Base-by-base conservation (phyloP, 2,888 invertebrate species). In the Gortyna flavago region DNA sequence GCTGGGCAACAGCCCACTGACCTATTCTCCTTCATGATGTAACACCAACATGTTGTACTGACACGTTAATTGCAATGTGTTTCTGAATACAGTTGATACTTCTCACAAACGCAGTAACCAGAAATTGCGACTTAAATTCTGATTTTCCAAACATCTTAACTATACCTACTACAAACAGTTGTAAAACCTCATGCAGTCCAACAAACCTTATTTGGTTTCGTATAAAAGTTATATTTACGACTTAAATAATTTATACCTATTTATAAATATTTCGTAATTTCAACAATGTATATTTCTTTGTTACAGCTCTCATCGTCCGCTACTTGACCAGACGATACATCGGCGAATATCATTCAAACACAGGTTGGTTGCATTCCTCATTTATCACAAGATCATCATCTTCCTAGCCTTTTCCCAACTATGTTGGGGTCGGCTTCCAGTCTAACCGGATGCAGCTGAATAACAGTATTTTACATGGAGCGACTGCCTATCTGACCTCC, bases 281-380 rank as follows among this genome's bases (percentile, higher is more conserved):
- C 74, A 0, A 74, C 35, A 35, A 74, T 32, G 38, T 78, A 57
- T 2, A 7, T 75, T 11, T 75, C 21, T 59, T 95, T 95, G 94
- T 95, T 95, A 88, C 95, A 98, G 98, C 98, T 87, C 95, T 98
- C 74, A 98, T 98, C 78, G 98, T 98, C 6, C 97, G 98, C 85
- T 98, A 98, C 93, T 94, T 98, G 85, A 98, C 98, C 8, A 97
- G 98, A 91, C 96, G 98, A 90, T 98, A 97, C 94, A 98, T 98
- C 82, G 98, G 98, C 81, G 98, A 98, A 97, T 98, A 98, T 94
- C 97, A 98, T 91, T 98, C 98, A 89, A 98, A 98, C 91, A 98
- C 98, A 96, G 98, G 98, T 98, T 93, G 96, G 96, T 87, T 67
- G 57, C 38, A 57, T 67, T 67, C 29, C 35, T 41, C 11, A 29